Evolutionary conservation across 2,113 vertebrate genomes (phyloP), one percentile per base, ranked within the genome.

Genomic region (Symphodus melops): DNA sequence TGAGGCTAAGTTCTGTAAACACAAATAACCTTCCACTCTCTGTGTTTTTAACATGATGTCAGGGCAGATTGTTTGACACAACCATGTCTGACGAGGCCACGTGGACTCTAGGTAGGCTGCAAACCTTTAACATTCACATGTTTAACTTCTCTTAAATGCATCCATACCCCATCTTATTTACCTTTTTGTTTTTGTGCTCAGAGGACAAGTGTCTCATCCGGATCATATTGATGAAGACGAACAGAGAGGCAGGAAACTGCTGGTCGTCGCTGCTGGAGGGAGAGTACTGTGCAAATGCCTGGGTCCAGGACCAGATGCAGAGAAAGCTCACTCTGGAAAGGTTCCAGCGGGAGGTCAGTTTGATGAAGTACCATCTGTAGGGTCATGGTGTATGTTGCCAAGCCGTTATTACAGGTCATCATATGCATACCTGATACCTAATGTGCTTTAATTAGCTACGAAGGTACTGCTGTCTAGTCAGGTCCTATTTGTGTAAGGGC

Each of bases 261-360:
- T 99, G 98, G 98, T 92, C 92, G 0, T 99, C 98, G 19, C 92
- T 99, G 65, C 82, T 99, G 85, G 96, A 99, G 90, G 96, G 96
- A 21, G 94, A 98, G 54, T 99, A 96, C 74, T 91, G 94, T 73
- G 98, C 98, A 1, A 97, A 98, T 52, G 95, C 97, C 13, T 97
- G 96, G 96, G 94, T 99, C 0, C 97, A 98, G 92, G 97, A 99
- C 86, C 96, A 99, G 91, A 99, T 99, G 98, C 98, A 99, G 86
- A 96, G 94, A 79, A 99, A 99, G 55, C 97, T 99, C 13, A 99
- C 98, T 0, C 87, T 99, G 70, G 97, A 99, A 91, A 90, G 98
- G 84, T 99, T 99, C 86, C 98, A 99, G 65, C 95, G 95, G 86
- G 98, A 99, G 95, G 98, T 96, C 83, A 91, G 91, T 86, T 57